Percentiles rank a stretch among this genome's conserved stretches.
Conservation (phyloP, 64 coral and sea anemone genomes). For the Pocillopora damicornis region DNA sequence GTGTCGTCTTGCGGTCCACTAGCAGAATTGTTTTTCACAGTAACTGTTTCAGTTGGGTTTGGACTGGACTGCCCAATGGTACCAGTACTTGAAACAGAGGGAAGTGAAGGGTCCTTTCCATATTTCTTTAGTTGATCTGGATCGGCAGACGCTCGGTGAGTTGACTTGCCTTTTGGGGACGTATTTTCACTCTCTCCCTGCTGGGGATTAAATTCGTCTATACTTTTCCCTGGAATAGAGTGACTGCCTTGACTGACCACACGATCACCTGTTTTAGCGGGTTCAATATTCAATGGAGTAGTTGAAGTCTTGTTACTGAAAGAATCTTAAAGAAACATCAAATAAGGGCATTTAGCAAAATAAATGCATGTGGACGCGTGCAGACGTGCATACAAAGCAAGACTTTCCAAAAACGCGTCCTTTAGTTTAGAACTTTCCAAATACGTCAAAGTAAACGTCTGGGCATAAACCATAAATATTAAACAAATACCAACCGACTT, state of each 20-base stretch:
- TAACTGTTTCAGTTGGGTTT: not conserved
- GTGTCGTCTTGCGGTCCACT: constrained; percentile 1
- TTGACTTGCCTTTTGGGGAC: not conserved
- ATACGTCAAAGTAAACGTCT: too few relatives aligned
- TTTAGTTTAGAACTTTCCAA: too few relatives aligned
- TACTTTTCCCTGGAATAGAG: not conserved
- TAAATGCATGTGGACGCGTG: not conserved
- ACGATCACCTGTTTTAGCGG: not conserved
- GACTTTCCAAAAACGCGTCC: too few relatives aligned
- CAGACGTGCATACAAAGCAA: too few relatives aligned
- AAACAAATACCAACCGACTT: not conserved
- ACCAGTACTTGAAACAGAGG: not conserved
- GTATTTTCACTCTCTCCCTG: too few relatives aligned
- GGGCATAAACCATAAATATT: too few relatives aligned
- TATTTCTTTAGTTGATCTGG: not conserved
- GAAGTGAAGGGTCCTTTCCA: too few relatives aligned
- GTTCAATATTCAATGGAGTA: not conserved
- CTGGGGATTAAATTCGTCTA: not conserved
- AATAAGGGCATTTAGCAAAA: not conserved
- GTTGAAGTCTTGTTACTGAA: not conserved
- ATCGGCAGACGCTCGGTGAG: not conserved
- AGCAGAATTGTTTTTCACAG: not conserved
- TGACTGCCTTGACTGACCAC: not conserved
- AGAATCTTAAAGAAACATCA: not conserved
- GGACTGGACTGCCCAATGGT: not conserved